Percentiles rank a stretch among this genome's conserved stretches.
These are phyloP conservation scores for Miichthys miiuy DNA, from an alignment of 2,797 vertebrate species.

Conservation along the genomic window DNA sequence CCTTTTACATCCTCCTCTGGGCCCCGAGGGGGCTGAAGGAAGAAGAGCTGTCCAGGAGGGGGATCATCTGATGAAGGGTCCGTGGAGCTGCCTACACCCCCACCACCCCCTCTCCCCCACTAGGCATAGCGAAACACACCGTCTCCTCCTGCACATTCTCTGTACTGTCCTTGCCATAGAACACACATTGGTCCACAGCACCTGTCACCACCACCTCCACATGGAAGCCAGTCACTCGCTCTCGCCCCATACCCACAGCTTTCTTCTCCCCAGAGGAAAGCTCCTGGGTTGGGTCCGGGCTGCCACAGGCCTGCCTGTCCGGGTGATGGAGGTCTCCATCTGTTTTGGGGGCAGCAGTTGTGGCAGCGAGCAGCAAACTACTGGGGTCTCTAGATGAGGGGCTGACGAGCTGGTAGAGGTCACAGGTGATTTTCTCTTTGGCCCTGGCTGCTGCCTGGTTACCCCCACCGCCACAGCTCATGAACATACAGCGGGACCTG, in stretches of 20 bases:
- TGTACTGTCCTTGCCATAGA: constrained; percentile 94
- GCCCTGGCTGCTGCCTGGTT: constrained; percentile 84
- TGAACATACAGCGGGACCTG: constrained; percentile 88
- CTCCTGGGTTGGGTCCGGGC: constrained; percentile 79
- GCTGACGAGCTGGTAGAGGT: constrained; percentile 95
- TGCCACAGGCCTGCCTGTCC: constrained; percentile 69
- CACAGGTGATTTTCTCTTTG: constrained; percentile 97
- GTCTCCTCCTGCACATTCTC: constrained; percentile 95
- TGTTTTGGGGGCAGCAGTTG: constrained; percentile 80
- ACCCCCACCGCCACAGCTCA: constrained; percentile 85
- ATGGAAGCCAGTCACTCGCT: constrained; percentile 92
- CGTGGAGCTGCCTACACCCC: constrained; percentile 65
- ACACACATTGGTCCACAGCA: constrained; percentile 95
- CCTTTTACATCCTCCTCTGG: constrained; percentile 78
- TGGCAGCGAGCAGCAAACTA: constrained; percentile 87
- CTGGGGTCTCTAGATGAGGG: constrained; percentile 89
- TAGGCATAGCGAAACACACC: constrained; percentile 86
- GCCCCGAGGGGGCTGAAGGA: constrained; percentile 84
- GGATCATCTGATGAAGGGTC: constrained; percentile 89
- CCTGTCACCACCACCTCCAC: constrained; percentile 97
- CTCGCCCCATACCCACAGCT: constrained; percentile 69
- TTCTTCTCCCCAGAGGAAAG: constrained; percentile 70
- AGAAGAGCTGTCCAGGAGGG: constrained; percentile 93
- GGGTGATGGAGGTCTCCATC: constrained; percentile 78
- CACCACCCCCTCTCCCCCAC: constrained; percentile 55